These are phyloP conservation scores for Xerus rutilus DNA, from an alignment of 2,797 vertebrate genomes.

Conservation along the genomic window DNA sequence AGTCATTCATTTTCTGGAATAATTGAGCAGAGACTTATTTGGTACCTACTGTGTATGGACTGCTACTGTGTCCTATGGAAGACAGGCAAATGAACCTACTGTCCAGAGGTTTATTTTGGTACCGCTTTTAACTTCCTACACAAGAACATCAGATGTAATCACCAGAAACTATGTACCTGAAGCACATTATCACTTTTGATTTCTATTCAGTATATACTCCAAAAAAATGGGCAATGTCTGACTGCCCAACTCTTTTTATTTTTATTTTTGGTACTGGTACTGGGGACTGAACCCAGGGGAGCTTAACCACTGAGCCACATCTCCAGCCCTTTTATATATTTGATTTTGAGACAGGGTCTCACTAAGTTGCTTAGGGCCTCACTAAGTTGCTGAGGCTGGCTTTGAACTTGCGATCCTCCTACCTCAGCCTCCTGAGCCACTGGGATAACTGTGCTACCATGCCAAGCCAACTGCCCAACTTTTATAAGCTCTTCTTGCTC, in stretches of 20 bases:
- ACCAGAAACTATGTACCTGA: not conserved
- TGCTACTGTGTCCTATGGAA: not conserved
- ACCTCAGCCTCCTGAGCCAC: too few relatives aligned
- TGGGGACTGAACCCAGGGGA: too few relatives aligned
- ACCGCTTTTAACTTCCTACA: not conserved
- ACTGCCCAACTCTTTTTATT: not conserved
- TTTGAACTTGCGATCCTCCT: too few relatives aligned
- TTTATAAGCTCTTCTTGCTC: not conserved
- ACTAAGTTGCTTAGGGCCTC: too few relatives aligned
- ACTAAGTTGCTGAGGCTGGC: too few relatives aligned
- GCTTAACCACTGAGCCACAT: too few relatives aligned
- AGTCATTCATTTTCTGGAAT: not conserved
- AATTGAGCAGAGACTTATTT: slow-evolving; percentile 6
- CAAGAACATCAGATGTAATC: not conserved
- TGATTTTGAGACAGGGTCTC: too few relatives aligned
- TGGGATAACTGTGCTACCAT: too few relatives aligned
- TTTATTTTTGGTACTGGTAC: too few relatives aligned
- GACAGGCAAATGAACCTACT: not conserved
- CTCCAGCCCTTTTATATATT: too few relatives aligned
- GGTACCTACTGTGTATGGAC: not conserved
- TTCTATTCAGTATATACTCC: not conserved
- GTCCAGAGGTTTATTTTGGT: not conserved
- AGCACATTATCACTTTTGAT: not conserved
- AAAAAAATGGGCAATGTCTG: not conserved
- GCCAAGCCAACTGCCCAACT: not conserved